These are phyloP conservation scores for Pseudochromis fuscus DNA, from an alignment of 2,797 vertebrate genomes.

Conservation along the genomic window DNA sequence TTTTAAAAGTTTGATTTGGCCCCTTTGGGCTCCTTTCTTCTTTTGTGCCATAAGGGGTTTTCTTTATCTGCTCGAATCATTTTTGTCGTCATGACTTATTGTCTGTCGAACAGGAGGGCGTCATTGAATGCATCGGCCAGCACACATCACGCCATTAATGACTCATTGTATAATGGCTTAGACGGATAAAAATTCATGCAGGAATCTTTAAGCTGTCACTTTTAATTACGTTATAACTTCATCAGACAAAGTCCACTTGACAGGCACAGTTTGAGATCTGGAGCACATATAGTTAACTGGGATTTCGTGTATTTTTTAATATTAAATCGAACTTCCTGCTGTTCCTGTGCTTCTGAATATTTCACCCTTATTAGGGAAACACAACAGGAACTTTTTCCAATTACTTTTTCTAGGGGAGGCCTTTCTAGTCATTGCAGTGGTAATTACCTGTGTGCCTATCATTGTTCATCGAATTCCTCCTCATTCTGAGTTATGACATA, in stretches of 20 bases:
- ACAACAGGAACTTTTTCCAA: conserved; percentile 63
- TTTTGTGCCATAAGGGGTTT: conserved; percentile 28
- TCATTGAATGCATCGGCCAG: conserved; percentile 39
- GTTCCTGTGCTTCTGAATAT: conserved; percentile 33
- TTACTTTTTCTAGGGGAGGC: conserved; percentile 54
- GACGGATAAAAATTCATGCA: conserved; percentile 39
- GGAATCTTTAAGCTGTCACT: conserved; percentile 17
- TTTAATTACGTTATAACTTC: conserved; percentile 35
- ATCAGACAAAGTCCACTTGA: conserved; percentile 20
- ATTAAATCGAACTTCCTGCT: conserved; percentile 12
- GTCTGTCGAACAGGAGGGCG: conserved; percentile 33
- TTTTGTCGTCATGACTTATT: conserved; percentile 42
- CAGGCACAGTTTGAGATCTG: conserved; percentile 10
- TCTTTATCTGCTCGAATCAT: conserved; percentile 26
- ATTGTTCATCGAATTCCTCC: conserved; percentile 56
- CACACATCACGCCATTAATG: conserved; percentile 9
- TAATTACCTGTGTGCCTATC: conserved; percentile 63
- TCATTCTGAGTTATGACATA: conserved; percentile 52
- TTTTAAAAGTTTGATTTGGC: conserved; percentile 57
- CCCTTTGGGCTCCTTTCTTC: conserved; percentile 22
- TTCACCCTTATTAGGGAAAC: conserved; percentile 59
- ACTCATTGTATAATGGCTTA: conserved; percentile 38
- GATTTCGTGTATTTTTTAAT: conserved; percentile 3
- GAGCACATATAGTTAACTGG: not conserved
- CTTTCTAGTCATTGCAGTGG: conserved; percentile 33